Conservation (phyloP, 2,888 invertebrate species). For the Microctonus aethiopoides region DNA sequence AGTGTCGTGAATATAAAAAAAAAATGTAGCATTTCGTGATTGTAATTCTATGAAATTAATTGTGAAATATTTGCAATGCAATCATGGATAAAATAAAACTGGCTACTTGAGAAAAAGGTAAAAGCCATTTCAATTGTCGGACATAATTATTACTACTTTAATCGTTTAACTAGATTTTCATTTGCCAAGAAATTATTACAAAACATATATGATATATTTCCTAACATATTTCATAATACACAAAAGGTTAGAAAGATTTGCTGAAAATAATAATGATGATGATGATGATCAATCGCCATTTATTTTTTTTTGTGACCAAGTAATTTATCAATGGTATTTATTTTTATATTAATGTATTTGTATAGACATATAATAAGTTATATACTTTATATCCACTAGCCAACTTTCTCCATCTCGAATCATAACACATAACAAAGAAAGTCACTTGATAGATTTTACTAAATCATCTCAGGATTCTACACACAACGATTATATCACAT, state of each 20-base stretch:
- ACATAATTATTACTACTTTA: neutral
- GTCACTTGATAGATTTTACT: too few relatives aligned
- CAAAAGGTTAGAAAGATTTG: neutral
- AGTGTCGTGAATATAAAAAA: too few relatives aligned
- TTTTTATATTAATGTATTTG: too few relatives aligned
- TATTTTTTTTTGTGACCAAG: too few relatives aligned
- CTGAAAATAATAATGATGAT: constrained; percentile 5
- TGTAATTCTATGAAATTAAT: constrained; percentile 3
- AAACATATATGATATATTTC: neutral
- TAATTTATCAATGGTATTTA: too few relatives aligned
- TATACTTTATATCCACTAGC: too few relatives aligned
- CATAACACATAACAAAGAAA: too few relatives aligned
- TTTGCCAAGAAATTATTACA: neutral
- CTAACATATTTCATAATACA: neutral
- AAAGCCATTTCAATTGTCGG: too few relatives aligned
- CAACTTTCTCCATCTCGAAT: too few relatives aligned
- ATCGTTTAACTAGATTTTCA: neutral
- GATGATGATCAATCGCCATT: constrained; percentile 11
- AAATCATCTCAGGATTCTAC: too few relatives aligned
- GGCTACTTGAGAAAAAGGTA: neutral
- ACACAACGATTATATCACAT: too few relatives aligned
- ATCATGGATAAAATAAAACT: neutral
- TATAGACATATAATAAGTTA: too few relatives aligned
- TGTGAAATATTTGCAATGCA: neutral
- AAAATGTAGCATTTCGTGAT: constrained; percentile 13